phyloP scores from a whole-genome alignment of 2,888 invertebrate genomes.

The Terebella lapidaria region DNA sequence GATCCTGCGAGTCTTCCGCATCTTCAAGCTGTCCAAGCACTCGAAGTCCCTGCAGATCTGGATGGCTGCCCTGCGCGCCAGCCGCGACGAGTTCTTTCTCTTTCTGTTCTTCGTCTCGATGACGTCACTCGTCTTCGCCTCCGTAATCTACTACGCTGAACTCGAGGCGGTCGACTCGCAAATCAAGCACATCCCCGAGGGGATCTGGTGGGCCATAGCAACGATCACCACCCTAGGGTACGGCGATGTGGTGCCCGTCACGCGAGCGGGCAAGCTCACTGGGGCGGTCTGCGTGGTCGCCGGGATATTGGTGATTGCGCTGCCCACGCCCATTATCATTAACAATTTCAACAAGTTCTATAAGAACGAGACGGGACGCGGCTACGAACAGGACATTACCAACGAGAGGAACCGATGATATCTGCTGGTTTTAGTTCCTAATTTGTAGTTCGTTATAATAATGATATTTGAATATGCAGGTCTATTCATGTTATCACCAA shows the following conservation, averaged over 20 bases:
- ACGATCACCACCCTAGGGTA: constrained; percentile 50
- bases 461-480: too few relatives aligned
- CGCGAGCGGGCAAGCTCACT: constrained; percentile 52
- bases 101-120: constrained; percentile 38
- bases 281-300: constrained; percentile 53
- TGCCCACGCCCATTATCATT: constrained; percentile 56
- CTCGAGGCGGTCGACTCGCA: constrained; percentile 27
- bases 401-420: too few relatives aligned
- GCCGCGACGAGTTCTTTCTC: constrained; percentile 11
- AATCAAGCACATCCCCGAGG: constrained; percentile 43
- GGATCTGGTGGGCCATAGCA: constrained; percentile 50
- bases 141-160: constrained; percentile 44
- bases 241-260: constrained; percentile 52
- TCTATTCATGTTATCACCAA: too few relatives aligned
- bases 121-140: constrained; percentile 39
- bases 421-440: too few relatives aligned
- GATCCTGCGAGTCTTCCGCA: constrained; percentile 40
- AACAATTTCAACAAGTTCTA: constrained; percentile 48
- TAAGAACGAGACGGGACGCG: constrained; percentile 11
- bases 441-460: too few relatives aligned
- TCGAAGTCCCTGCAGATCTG: constrained; percentile 36
- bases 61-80: constrained; percentile 31
- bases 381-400: too few relatives aligned
- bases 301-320: constrained; percentile 54
- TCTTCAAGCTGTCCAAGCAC: constrained; percentile 40